Conservation (phyloP, 2,797 vertebrate genomes). For the Micromesistius poutassou region DNA sequence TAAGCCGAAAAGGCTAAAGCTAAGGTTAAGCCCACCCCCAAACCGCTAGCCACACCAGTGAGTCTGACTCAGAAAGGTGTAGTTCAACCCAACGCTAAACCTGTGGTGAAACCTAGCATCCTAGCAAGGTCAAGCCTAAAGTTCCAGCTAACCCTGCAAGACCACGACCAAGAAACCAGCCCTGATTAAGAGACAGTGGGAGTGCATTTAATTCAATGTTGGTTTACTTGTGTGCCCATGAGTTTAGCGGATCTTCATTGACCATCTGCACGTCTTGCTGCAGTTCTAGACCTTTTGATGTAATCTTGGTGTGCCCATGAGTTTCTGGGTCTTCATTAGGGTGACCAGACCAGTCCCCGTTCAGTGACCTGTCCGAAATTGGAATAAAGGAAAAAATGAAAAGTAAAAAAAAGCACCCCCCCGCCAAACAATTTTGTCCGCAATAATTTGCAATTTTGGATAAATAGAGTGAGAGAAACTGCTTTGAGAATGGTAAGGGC, state of each 20-base stretch:
- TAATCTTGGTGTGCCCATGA: no score
- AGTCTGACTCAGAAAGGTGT: constrained; percentile 45
- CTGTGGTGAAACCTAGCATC: constrained; percentile 38
- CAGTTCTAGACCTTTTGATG: no score
- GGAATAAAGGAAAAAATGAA: no score
- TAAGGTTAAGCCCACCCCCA: constrained; percentile 45
- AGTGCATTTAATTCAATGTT: neutral
- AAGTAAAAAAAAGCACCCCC: no score
- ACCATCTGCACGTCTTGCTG: constrained; percentile 16
- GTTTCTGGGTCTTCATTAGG: no score
- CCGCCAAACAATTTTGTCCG: no score
- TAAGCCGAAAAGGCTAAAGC: constrained; percentile 18
- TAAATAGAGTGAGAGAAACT: no score
- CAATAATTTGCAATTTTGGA: no score
- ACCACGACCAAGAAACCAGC: constrained; percentile 57
- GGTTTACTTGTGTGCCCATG: neutral
- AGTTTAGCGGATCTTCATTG: neutral
- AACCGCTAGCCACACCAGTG: no score
- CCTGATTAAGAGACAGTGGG: constrained; percentile 48
- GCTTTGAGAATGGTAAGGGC: no score
- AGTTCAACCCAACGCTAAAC: constrained; percentile 40
- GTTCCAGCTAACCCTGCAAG: constrained; percentile 49
- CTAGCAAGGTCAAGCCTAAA: constrained; percentile 22
- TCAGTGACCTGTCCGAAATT: no score
- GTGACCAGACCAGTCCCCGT: no score